Evolutionary conservation across 2,888 invertebrate species (phyloP).

Genomic region (Phytoseiulus persimilis): DNA sequence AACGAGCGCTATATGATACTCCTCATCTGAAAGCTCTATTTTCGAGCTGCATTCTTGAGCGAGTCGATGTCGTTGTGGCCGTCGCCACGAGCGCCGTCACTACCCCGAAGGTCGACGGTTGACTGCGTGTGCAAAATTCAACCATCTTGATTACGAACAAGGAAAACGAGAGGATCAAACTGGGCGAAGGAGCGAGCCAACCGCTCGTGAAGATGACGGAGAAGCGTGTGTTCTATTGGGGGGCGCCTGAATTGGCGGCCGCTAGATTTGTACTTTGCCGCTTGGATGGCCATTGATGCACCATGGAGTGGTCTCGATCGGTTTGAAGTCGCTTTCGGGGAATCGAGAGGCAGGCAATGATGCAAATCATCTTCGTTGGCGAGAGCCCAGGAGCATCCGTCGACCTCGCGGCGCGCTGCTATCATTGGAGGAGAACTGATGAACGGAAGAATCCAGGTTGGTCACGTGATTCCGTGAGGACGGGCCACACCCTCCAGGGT

Average conservation of each 20-base stretch:
- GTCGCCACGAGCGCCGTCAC: too few species aligned
- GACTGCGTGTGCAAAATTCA: background rate
- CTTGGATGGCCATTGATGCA: too few species aligned
- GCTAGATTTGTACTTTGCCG: too few species aligned
- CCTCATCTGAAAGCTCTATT: background rate
- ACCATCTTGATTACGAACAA: background rate
- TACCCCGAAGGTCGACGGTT: background rate
- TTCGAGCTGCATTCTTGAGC: background rate
- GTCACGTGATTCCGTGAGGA: slow-evolving; percentile 5
- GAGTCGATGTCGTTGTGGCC: background rate
- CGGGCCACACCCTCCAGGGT: background rate
- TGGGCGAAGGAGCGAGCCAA: background rate
- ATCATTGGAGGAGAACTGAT: background rate
- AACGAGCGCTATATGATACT: background rate
- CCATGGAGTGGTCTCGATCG: too few species aligned
- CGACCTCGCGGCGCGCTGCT: background rate
- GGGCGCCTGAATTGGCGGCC: too few species aligned
- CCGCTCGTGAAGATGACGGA: too few species aligned
- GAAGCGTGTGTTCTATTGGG: too few species aligned
- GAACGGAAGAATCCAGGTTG: background rate
- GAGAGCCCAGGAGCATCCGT: background rate
- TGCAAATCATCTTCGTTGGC: background rate
- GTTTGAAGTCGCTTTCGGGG: background rate
- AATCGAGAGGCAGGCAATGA: background rate
- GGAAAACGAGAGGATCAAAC: background rate